A percentile compares a stretch with the other conserved stretches of the same genome.
Evolutionary conservation across 2,888 invertebrate genomes (phyloP).

Genomic region (Chrysomela aeneicollis): DNA sequence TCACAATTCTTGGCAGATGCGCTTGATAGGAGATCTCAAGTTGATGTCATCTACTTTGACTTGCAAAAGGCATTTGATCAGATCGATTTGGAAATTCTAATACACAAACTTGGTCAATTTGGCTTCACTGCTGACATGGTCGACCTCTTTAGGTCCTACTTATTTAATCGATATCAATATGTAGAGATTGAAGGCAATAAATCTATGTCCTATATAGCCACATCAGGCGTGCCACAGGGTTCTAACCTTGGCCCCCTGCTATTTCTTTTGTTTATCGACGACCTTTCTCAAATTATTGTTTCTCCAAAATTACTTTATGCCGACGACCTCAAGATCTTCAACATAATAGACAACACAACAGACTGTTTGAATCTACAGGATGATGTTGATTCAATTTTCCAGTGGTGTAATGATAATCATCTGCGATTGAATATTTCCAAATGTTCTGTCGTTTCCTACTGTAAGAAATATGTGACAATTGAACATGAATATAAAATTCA

Average conservation of each 20-base stretch:
- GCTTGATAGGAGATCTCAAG: constrained; percentile 4
- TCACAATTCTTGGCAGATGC: background rate
- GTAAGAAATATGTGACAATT: background rate
- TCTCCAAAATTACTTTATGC: background rate
- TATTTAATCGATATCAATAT: constrained; percentile 1
- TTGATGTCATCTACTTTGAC: constrained; percentile 12
- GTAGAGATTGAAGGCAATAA: background rate
- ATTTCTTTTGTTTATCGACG: background rate
- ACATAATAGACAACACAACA: background rate
- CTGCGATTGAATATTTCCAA: background rate
- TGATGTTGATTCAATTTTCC: background rate
- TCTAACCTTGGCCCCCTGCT: constrained; percentile 1
- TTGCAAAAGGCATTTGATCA: constrained; percentile 16
- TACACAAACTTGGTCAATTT: background rate
- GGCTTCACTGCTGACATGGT: background rate
- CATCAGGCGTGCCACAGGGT: background rate
- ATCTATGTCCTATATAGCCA: background rate
- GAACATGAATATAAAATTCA: background rate
- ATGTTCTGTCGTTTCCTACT: background rate
- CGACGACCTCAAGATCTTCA: background rate
- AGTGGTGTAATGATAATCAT: background rate
- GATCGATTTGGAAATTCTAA: background rate
- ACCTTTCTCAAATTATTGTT: background rate
- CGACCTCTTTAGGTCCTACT: background rate
- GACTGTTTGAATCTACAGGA: background rate